Evolutionary conservation across 2,797 vertebrate genomes (phyloP).

Genomic region (Tragopan temminckii): DNA sequence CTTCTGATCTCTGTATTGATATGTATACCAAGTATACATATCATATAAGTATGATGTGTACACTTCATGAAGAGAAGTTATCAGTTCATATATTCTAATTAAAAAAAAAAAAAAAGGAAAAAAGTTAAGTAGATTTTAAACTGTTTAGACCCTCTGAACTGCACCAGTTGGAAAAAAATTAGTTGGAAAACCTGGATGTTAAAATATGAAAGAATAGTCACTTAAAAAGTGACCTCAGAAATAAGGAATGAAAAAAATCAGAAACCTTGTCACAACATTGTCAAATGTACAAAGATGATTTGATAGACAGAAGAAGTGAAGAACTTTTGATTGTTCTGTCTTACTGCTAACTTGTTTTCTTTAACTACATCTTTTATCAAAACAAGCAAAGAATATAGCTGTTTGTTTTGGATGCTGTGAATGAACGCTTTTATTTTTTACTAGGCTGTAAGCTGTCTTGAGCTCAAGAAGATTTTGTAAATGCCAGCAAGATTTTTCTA

Average conservation of each 20-base stretch:
- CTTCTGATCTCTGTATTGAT: not conserved
- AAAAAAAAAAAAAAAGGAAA: not conserved
- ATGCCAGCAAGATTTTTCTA: not conserved
- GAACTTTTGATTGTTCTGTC: not conserved
- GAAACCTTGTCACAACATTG: not conserved
- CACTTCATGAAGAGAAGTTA: not conserved
- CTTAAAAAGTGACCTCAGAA: not conserved
- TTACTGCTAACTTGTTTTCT: not conserved
- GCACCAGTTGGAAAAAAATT: not conserved
- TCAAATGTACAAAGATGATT: not conserved
- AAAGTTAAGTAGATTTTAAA: not conserved
- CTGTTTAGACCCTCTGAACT: not conserved
- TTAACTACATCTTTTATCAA: not conserved
- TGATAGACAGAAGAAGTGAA: fast-evolving
- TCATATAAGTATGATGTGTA: not conserved
- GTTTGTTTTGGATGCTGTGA: not conserved
- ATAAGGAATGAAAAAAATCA: not conserved
- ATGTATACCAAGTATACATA: not conserved
- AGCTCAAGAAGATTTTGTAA: not conserved
- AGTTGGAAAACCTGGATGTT: not conserved
- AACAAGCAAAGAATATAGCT: not conserved
- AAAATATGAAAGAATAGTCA: not conserved
- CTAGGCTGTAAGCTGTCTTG: not conserved
- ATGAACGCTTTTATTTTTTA: not conserved
- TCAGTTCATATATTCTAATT: not conserved